Base-by-base conservation (phyloP, 1,140 invertebrate species). In the Penaeus chinensis region DNA sequence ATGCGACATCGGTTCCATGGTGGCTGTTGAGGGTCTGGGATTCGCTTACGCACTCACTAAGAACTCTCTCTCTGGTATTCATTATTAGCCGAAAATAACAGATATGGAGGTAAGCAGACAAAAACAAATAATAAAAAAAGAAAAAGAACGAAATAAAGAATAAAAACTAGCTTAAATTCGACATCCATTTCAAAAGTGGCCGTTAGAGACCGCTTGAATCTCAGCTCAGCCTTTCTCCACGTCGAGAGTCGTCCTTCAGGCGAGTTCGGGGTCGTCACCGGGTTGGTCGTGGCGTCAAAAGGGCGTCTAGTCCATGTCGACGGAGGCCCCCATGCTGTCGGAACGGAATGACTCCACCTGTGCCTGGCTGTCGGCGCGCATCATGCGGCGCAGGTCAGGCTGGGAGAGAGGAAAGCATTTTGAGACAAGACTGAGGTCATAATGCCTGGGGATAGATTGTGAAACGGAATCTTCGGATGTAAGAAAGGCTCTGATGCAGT, bases 261-360 rank as follows among this genome's bases (percentile, higher is more conserved):
- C 11, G 54, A 11, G 16, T 54, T 54, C 54, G 54, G 54, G 54
- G 54, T 54, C 10, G 54, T 54, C 54, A 16, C 10, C 54, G 54
- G 54, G 10, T 13, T 16, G n/a, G 19, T 16, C 32, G 19, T 20
- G 32, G 18, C 66, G 19, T 24, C 66, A 0, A 27, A 3, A 65
- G 24, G 24, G 69, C 71, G 74, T 37, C 47, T 77, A 76, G 24
- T 76, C 87, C 54, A 88, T 60, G 65, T 88, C 87, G 3, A 84
- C 85, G 19, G 90, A 90, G 37, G 80, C 85, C 27, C 90, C 91
- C 60, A 91, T 82, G 62, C 90, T 91, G 47, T 91, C 91, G 27
- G 91, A 90, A 19, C 91, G 81, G 82, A 91, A 91, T n/a, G 90
- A 89, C 88, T 91, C 91, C n/a, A 91, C 89, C 11, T 54, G 54